Base-by-base conservation (phyloP, 2,797 vertebrate genomes). In the Denticeps clupeoides region DNA sequence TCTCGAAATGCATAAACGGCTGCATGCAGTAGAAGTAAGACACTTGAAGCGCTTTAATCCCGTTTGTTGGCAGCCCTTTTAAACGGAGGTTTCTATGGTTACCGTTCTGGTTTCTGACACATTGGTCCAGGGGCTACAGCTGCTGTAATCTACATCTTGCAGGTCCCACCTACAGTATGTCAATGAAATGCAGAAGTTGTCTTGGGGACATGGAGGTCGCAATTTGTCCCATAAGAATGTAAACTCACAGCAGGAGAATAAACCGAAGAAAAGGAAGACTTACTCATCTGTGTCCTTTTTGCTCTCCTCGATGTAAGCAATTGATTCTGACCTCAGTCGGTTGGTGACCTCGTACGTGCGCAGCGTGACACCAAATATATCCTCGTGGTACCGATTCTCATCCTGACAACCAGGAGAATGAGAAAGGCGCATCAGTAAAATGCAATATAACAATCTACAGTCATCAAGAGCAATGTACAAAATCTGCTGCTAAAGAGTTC, bases 341-440 rank as follows among this genome's bases (percentile, higher is more conserved):
- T 95, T 99, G 67, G 93, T 98, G 76, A 99, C 94, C 73, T 98
- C 95, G 0, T 97, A 97, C 0, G 93, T 98, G 18, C 94, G 84
- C 71, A 98, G 82, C 55, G 93, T 99, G 70, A 98, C 93, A 2
- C 95, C 95, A 3, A 99, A 99, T 69, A 99, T 99, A 69, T 99
- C 95, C 72, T 98, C 95, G 0, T 98, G 95, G 72, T 97, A 97
- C 49, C 91, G 87, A 66, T 89, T 91, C 76, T 97, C 92, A 66
- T 97, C 93, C 95, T 99, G 68, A 5, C 38, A 38, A 10, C 10
- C 9, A 38, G 16, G 16, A 10, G 15, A 16, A 11, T 1, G 27
- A 7, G 24, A 24, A 24, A 25, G 25, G 25, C 24, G 25, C 9
- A 18, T 7, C 19, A 29, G 13, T 15, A 13, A 41, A 46, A 33